A percentile compares a stretch with the other conserved stretches of the same genome.
Conservation (phyloP, 2,113 vertebrate genomes). For the Protomyctophum bolini region DNA sequence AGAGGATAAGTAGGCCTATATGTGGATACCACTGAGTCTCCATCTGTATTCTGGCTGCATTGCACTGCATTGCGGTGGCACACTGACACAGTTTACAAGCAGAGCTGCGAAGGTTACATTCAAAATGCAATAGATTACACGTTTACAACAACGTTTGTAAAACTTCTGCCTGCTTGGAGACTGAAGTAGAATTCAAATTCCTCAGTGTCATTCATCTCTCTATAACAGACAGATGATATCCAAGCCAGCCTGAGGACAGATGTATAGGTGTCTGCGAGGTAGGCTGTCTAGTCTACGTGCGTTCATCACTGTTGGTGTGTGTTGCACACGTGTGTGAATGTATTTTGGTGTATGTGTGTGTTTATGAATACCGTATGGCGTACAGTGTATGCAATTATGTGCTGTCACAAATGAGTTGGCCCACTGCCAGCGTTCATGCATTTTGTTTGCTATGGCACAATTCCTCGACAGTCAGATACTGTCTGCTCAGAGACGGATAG, state of each 20-base stretch:
- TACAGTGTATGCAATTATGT: too few relatives aligned
- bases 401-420: neutral
- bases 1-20: neutral
- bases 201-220: too few relatives aligned
- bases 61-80: conserved; percentile 61
- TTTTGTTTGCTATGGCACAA: neutral
- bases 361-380: too few relatives aligned
- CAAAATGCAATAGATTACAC: neutral
- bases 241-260: too few relatives aligned
- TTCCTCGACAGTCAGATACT: neutral
- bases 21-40: neutral
- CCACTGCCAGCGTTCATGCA: neutral
- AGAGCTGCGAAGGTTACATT: neutral
- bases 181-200: neutral
- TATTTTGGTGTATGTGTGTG: too few relatives aligned
- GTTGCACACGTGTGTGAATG: too few relatives aligned
- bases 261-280: too few relatives aligned
- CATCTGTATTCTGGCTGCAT: conserved; percentile 52
- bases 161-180: neutral
- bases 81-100: conserved; percentile 43
- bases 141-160: neutral
- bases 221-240: too few relatives aligned
- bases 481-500: neutral
- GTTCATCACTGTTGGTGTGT: too few relatives aligned
- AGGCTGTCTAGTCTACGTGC: too few relatives aligned